These are phyloP conservation scores for Agapornis canus DNA, from an alignment of 2,797 vertebrate species.

Conservation along the genomic window DNA sequence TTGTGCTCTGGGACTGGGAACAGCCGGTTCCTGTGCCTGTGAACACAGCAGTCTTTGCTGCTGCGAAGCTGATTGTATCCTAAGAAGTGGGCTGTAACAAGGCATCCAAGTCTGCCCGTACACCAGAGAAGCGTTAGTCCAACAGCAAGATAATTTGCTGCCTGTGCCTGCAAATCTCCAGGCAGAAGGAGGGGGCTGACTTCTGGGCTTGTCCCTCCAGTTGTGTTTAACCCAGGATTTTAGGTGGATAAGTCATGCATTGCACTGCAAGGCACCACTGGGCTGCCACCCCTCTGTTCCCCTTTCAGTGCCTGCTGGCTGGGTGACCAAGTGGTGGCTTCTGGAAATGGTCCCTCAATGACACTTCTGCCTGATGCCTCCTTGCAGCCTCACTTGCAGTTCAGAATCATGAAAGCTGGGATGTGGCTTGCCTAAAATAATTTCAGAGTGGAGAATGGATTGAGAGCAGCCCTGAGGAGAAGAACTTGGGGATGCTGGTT, in stretches of 20 bases:
- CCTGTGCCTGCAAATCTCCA: not conserved
- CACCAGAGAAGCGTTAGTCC: not conserved
- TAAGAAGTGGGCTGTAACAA: not conserved
- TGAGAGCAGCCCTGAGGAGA: not conserved
- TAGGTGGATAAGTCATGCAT: not conserved
- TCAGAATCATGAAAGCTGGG: not conserved
- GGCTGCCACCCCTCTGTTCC: not conserved
- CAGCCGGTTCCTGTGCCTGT: not conserved
- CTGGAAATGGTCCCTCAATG: not conserved
- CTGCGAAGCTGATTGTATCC: not conserved
- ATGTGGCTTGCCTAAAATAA: not conserved
- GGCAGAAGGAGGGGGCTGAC: not conserved
- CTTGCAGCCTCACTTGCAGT: not conserved
- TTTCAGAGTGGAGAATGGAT: not conserved
- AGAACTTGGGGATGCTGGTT: not conserved
- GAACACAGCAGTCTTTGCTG: not conserved
- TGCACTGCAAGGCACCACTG: not conserved
- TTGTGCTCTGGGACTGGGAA: not conserved
- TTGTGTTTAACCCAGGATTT: not conserved
- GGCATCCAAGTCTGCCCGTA: not conserved
- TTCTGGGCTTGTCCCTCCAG: not conserved
- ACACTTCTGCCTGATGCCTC: not conserved
- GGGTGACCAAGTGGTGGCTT: fast-evolving
- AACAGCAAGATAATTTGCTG: not conserved
- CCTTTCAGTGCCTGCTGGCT: not conserved